Conservation (phyloP, 2,113 vertebrate species). For the Anguilla japonica region DNA sequence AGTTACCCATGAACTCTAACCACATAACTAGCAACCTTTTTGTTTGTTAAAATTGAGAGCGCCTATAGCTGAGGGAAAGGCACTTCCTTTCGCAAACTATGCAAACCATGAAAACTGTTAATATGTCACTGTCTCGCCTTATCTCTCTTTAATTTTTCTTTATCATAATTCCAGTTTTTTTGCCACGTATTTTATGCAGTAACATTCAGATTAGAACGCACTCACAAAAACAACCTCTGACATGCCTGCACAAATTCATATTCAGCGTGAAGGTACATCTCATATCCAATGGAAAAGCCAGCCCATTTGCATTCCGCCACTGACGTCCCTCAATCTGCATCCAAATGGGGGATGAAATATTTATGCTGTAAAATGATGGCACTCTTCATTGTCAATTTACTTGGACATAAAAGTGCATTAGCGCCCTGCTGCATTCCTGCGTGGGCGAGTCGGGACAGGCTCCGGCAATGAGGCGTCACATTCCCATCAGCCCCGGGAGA, state of each 20-base stretch:
- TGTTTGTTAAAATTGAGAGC: neutral
- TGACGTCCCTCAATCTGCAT: conserved; percentile 63
- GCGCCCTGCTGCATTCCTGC: conserved; percentile 63
- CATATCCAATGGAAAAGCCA: conserved; percentile 38
- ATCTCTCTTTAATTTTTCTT: conserved; percentile 4
- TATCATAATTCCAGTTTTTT: conserved; percentile 24
- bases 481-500: conserved; percentile 37
- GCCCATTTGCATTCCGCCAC: conserved; percentile 63
- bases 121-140: neutral
- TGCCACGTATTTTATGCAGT: conserved; percentile 23
- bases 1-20: neutral
- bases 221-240: conserved; percentile 14
- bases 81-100: neutral
- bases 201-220: conserved; percentile 8
- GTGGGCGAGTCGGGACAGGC: conserved; percentile 66
- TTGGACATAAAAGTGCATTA: conserved; percentile 68
- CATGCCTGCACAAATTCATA: conserved; percentile 50
- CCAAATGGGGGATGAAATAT: conserved; percentile 72
- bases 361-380: conserved; percentile 67
- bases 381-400: conserved; percentile 71
- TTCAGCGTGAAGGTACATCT: conserved; percentile 35
- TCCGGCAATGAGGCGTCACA: conserved; percentile 54
- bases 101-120: neutral
- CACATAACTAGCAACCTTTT: neutral
- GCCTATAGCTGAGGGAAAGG: neutral